phyloP scores from a whole-genome alignment of 2,888 invertebrate species.

The Cephus pulcher region DNA sequence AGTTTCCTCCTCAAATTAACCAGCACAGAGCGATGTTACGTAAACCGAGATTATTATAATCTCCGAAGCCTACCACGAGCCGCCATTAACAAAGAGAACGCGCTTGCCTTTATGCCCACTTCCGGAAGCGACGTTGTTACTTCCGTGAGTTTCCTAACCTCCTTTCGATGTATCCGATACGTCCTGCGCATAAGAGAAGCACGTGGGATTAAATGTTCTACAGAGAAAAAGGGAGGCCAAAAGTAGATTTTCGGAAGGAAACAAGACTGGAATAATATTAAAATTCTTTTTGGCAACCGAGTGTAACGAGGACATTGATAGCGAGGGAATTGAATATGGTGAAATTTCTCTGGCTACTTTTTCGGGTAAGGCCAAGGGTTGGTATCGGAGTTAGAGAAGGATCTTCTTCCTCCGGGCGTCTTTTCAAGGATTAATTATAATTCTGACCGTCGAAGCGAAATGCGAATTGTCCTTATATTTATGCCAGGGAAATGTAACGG shows the following conservation, averaged over 20 bases:
- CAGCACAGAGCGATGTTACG: constrained; percentile 57
- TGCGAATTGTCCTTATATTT: constrained; percentile 20
- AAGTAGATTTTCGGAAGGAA: neutral
- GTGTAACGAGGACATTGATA: neutral
- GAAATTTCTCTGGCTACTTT: neutral
- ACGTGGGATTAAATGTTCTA: neutral
- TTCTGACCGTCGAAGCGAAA: constrained; percentile 12
- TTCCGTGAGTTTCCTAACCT: neutral
- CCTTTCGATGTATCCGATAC: neutral
- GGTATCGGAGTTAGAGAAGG: neutral
- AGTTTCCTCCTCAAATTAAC: constrained; percentile 65
- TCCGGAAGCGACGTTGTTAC: neutral
- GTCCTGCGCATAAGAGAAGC: neutral
- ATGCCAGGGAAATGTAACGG: constrained; percentile 12
- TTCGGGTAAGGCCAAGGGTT: neutral
- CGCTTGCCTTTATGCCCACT: neutral
- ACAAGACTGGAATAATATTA: neutral
- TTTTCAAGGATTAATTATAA: constrained; percentile 4
- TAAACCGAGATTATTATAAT: constrained; percentile 67
- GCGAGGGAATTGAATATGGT: neutral
- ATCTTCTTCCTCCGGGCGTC: neutral
- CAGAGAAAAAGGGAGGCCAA: neutral
- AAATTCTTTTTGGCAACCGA: neutral
- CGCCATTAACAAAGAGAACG: neutral
- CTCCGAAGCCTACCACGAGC: constrained; percentile 34